These are phyloP conservation scores for Sarcophaga rosellei DNA, from an alignment of 2,888 invertebrate species.

Conservation along the genomic window DNA sequence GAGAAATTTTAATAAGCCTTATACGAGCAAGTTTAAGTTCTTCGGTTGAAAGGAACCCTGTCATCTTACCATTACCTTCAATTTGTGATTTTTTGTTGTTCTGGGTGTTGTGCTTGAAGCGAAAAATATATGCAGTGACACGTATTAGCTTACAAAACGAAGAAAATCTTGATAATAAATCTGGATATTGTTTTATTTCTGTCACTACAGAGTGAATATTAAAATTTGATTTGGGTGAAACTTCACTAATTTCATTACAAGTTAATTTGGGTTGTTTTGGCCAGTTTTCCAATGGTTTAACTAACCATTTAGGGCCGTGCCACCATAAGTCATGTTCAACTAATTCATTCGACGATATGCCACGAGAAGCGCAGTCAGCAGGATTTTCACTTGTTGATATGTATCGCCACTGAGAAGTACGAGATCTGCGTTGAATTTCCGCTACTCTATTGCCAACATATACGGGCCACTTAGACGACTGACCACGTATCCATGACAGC, in stretches of 20 bases:
- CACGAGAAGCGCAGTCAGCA: constrained; percentile 49
- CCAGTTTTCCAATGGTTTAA: neutral
- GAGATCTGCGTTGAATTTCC: neutral
- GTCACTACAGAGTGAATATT: neutral
- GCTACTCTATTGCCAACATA: too few species aligned
- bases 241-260: neutral
- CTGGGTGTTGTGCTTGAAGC: neutral
- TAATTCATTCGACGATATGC: constrained; percentile 25
- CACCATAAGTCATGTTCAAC: constrained; percentile 18
- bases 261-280: constrained; percentile 28
- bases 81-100: neutral
- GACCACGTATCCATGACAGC: constrained; percentile 46
- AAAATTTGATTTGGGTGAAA: neutral
- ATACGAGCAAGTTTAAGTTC: constrained; percentile 12
- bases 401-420: neutral
- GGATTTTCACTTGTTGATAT: constrained; percentile 2
- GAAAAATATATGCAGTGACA: constrained; percentile 6
- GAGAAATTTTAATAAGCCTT: constrained; percentile 11
- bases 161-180: neutral
- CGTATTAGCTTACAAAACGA: neutral
- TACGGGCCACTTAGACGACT: constrained; percentile 21
- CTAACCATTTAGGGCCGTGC: constrained; percentile 14
- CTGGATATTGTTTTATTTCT: neutral
- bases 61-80: constrained; percentile 11
- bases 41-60: constrained; percentile 13